A percentile compares a stretch with the other conserved stretches of the same genome.
These are phyloP conservation scores for Cheilosia impressa DNA, from an alignment of 2,888 invertebrate species.

Conservation along the genomic window DNA sequence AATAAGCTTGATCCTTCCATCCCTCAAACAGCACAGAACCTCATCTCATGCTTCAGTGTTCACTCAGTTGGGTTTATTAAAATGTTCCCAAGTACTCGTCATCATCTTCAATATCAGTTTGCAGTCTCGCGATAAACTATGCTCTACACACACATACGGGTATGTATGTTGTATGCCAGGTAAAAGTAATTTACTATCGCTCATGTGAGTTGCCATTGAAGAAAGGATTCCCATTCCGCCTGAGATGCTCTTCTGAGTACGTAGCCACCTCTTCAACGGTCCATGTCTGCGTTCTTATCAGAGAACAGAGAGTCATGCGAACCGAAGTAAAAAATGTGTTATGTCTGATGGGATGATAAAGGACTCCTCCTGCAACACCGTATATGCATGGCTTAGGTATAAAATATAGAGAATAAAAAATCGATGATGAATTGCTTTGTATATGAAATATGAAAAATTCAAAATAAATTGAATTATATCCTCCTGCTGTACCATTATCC, in stretches of 20 bases:
- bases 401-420: conserved; percentile 12
- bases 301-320: conserved; percentile 21
- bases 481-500: conserved; percentile 21
- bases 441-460: conserved; percentile 54
- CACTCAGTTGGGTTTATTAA: conserved; percentile 49
- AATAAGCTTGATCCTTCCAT: conserved; percentile 49
- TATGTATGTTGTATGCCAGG: neutral
- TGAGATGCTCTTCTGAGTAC: neutral
- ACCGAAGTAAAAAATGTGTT: conserved; percentile 13
- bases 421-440: conserved; percentile 58
- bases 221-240: conserved; percentile 5
- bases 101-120: conserved; percentile 41
- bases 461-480: conserved; percentile 66
- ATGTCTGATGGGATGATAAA: conserved; percentile 45
- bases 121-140: conserved; percentile 16
- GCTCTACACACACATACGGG: neutral
- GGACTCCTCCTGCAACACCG: conserved; percentile 15
- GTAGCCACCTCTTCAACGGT: conserved; percentile 21
- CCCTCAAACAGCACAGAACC: conserved; percentile 23
- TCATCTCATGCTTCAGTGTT: conserved; percentile 13
- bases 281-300: conserved; percentile 27
- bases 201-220: conserved; percentile 27
- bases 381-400: too few species aligned
- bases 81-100: conserved; percentile 43
- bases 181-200: conserved; percentile 4